phyloP scores from a whole-genome alignment of 1,140 invertebrate genomes.

The Pseudomyrmex concolor region DNA sequence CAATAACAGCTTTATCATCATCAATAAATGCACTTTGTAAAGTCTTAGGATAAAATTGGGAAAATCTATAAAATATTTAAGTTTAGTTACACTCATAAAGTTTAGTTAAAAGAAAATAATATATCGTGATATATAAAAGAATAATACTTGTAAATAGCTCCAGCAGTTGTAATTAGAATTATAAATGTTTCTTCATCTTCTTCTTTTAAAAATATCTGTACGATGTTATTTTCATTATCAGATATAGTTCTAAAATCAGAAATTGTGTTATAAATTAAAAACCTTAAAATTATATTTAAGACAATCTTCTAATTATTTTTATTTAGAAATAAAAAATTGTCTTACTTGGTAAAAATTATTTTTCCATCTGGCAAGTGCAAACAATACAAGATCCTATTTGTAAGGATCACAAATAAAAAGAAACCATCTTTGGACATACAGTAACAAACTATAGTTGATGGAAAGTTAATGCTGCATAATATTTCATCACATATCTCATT shows the following conservation, averaged over 20 bases:
- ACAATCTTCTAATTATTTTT: background rate
- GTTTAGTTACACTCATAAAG: background rate
- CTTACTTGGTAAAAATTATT: conserved; percentile 70
- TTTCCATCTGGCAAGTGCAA: conserved; percentile 71
- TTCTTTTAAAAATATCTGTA: conserved; percentile 69
- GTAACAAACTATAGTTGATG: conserved; percentile 71
- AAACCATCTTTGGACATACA: conserved; percentile 73
- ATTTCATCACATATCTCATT: conserved; percentile 75
- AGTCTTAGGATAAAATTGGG: conserved; percentile 54
- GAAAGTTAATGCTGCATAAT: conserved; percentile 73
- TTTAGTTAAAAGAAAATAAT: conserved; percentile 6
- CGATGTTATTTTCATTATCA: conserved; percentile 36
- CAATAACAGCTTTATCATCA: conserved; percentile 30
- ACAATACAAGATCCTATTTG: conserved; percentile 73
- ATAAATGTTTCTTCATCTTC: conserved; percentile 52
- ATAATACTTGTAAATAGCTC: conserved; percentile 72
- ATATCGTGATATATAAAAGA: background rate
- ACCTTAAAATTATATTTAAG: background rate
- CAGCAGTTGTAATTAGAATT: conserved; percentile 61
- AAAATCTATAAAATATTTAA: conserved; percentile 66
- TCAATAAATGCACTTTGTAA: conserved; percentile 50
- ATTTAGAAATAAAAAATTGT: conserved; percentile 20
- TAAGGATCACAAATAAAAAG: conserved; percentile 74
- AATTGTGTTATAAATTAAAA: background rate
- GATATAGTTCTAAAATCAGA: conserved; percentile 62